Base-by-base conservation (phyloP, 2,797 vertebrate genomes). In the Tauraco hartlaubi region DNA sequence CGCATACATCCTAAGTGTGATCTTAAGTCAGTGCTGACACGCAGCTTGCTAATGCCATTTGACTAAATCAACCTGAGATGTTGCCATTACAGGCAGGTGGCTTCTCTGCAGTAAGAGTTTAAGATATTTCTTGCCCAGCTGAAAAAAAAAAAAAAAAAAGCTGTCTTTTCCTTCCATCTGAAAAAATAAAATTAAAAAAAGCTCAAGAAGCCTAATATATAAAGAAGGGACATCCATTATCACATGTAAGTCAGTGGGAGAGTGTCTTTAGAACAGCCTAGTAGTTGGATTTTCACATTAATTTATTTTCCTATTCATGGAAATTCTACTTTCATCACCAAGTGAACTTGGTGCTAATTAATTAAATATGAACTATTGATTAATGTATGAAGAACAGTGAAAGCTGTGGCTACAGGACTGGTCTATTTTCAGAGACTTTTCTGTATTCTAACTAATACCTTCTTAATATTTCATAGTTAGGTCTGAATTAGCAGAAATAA, bases 281-380 rank as follows among this genome's bases (percentile, higher is more conserved):
- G 83, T 93, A 88, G 90, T 67, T 86, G 85, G 56, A 77, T 85
- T 95, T 95, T 94, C 86, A 90, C 77, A 75, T 88, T 69, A 75
- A 69, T 94, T 94, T 72, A 43, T 97, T 92, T 95, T 78, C 88
- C 87, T 95, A 68, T 97, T 87, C 88, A 91, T 76, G 88, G 94
- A 95, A 96, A 89, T 85, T 94, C 86, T 64, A 22, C 96, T 97
- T 97, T 96, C 90, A 94, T 97, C 95, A 86, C 93, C 69, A 90
- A 94, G 91, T 77, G 84, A 93, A 93, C 94, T 92, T 92, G 66
- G 88, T 49, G 22, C 48, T 95, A 95, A 96, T 97, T 96, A 96
- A 97, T 96, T 97, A 96, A 96, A 96, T 97, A 94, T 92, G 96
- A 97, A 80, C 86, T 85, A 49, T 77, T 93, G 92, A 95, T 97